Conservation (phyloP, 2,797 vertebrate genomes). For the Coilia nasus region DNA sequence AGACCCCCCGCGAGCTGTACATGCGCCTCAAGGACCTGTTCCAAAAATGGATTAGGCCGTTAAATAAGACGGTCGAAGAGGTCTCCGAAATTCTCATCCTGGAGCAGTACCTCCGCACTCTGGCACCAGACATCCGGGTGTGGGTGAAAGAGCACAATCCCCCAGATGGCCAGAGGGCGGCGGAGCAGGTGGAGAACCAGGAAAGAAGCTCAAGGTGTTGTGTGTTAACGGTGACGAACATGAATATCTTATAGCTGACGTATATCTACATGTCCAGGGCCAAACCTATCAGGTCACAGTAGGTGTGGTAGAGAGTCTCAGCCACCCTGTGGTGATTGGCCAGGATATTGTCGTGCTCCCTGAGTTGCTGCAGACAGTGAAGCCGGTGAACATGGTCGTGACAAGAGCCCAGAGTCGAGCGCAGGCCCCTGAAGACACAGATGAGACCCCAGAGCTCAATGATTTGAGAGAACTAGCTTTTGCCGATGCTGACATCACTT, state of each 20-base stretch:
- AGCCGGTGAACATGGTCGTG: not conserved
- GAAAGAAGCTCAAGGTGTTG: not conserved
- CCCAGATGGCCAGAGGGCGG: too few species aligned
- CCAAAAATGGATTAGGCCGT: too few species aligned
- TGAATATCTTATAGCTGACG: not conserved
- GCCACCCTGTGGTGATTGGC: slow-evolving; percentile 18
- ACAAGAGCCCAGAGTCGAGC: not conserved
- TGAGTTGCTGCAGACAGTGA: not conserved
- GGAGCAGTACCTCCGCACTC: too few species aligned
- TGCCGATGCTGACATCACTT: too few species aligned
- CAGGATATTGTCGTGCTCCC: slow-evolving; percentile 13
- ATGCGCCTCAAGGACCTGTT: not conserved
- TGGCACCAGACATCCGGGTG: too few species aligned
- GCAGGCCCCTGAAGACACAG: too few species aligned
- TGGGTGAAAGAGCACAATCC: too few species aligned
- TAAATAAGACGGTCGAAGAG: too few species aligned
- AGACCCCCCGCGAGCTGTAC: slow-evolving; percentile 19
- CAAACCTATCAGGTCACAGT: not conserved
- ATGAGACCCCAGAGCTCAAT: too few species aligned
- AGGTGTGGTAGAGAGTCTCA: slow-evolving; percentile 1
- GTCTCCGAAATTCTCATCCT: too few species aligned
- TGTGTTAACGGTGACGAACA: slow-evolving; percentile 27
- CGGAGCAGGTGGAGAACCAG: not conserved
- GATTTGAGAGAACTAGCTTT: too few species aligned
- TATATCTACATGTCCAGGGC: slow-evolving; percentile 17